A percentile compares a stretch with the other conserved stretches of the same genome.
These are phyloP conservation scores for Ptychadena robeensis DNA, from an alignment of 2,797 vertebrate genomes.

Conservation along the genomic window DNA sequence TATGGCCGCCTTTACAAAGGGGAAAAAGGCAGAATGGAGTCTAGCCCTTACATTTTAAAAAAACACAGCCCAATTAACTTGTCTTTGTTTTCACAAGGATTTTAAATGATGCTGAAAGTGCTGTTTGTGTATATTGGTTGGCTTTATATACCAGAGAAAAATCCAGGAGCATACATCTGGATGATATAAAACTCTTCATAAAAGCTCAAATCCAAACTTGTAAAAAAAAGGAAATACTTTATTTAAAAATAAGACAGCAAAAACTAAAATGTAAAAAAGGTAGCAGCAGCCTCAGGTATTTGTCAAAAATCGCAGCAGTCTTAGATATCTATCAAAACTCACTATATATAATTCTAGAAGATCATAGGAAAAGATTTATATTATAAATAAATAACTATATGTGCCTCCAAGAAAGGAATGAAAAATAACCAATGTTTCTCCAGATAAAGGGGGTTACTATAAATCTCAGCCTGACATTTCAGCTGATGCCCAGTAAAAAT, in stretches of 20 bases:
- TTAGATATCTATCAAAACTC: background rate
- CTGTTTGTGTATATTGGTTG: background rate
- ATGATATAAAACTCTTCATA: constrained; percentile 3
- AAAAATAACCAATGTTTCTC: constrained; percentile 8
- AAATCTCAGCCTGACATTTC: constrained; percentile 36
- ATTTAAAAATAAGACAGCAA: background rate
- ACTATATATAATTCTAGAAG: background rate
- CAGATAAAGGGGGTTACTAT: constrained; percentile 12
- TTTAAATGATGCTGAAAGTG: background rate
- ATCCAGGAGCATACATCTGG: background rate
- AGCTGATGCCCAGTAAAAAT: constrained; percentile 53
- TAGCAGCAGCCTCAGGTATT: background rate
- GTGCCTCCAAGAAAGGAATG: background rate
- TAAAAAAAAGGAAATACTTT: background rate
- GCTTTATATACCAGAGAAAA: background rate
- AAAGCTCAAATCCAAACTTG: background rate
- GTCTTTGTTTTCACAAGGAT: background rate
- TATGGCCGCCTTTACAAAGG: too few species aligned
- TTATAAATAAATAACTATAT: constrained; percentile 7
- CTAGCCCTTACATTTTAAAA: too few species aligned
- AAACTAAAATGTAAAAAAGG: background rate
- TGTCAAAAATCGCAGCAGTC: background rate
- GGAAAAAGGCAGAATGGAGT: too few species aligned
- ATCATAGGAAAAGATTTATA: background rate
- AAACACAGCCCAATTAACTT: background rate